Evolutionary conservation across 92 coral and sea anemone genomes (phyloP), one percentile per base, ranked within the genome.

Genomic region (Siderastrea siderea): DNA sequence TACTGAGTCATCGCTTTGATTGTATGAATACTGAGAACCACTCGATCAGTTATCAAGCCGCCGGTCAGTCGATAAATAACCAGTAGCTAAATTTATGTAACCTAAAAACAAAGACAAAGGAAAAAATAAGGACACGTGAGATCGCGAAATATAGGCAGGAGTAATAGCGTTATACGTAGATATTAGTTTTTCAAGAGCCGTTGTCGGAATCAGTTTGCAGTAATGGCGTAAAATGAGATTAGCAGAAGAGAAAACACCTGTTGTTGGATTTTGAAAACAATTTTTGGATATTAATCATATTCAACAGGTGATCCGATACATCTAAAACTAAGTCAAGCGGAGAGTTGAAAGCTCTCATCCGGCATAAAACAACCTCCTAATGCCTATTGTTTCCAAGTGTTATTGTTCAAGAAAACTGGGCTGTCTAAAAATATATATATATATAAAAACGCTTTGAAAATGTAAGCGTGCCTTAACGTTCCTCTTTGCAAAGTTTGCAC

Each of bases 231-330:
- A 69, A 43, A 6, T 10, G 19, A 63, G 53, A 19, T 17, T 38
- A 1, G 1, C 16, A 77, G 61, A 72, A 75, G 7, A 54, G 17
- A 65, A 81, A 68, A 47, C 86, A 81, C 86, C 86, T 81, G 86
- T 68, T 53, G 67, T 68, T 9, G 47, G 50, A 49, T 68, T 68
- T 10, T 16, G 59, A 38, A 53, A 57, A 19, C 19, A n/a, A 8
- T 67, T 50, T 51, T 53, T 61, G 45, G 74, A 2, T 51, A 16
- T 50, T 50, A 17, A 19, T 7, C 2, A 47, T 26, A 73, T 73
- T 44, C 86, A 81, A 81, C 86, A 81, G 86, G 86, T 81, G 86
- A 7, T 45, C 15, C 4, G 16, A 38, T 68, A 76, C 80, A 76
- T 14, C 26, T 77, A 4, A 6, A 4, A 11, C 47, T 77, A 8